Evolutionary conservation across 2,113 vertebrate species (phyloP).

Genomic region (Callionymus lyra): DNA sequence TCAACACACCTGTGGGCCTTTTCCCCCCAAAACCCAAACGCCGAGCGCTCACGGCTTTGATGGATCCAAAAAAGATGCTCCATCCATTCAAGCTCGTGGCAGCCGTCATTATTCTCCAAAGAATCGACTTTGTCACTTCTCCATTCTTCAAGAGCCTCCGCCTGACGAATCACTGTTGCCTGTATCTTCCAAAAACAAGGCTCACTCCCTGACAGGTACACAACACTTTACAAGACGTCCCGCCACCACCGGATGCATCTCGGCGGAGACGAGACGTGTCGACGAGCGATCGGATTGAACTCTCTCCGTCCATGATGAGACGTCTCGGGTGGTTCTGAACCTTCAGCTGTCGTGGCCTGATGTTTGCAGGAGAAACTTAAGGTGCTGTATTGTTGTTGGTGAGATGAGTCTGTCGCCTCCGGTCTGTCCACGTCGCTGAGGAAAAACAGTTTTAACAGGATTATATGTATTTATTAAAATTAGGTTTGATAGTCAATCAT

Average conservation of each 20-base stretch:
- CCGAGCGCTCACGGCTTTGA: constrained; percentile 31
- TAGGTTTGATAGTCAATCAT: too few relatives aligned
- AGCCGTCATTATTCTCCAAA: constrained; percentile 70
- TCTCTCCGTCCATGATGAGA: constrained; percentile 61
- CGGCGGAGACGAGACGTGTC: constrained; percentile 54
- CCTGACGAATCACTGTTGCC: constrained; percentile 64
- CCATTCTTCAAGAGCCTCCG: constrained; percentile 63
- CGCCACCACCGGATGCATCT: constrained; percentile 45
- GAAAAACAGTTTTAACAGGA: too few relatives aligned
- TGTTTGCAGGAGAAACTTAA: constrained; percentile 34
- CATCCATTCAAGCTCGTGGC: constrained; percentile 61
- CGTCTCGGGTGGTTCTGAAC: constrained; percentile 46
- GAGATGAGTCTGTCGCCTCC: constrained; percentile 32
- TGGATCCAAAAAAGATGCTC: constrained; percentile 60
- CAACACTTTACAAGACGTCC: constrained; percentile 62
- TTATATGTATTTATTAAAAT: too few relatives aligned
- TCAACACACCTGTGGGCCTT: constrained; percentile 58
- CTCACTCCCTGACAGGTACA: constrained; percentile 66
- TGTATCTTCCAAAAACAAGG: constrained; percentile 65
- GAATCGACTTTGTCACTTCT: constrained; percentile 69
- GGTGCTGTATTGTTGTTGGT: constrained; percentile 42
- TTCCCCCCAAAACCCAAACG: constrained; percentile 14
- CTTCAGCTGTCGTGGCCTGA: constrained; percentile 33
- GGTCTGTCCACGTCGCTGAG: too few relatives aligned
- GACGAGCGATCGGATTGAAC: constrained; percentile 58